phyloP scores from a whole-genome alignment of 2,113 vertebrate species.

The Tachycineta bicolor region DNA sequence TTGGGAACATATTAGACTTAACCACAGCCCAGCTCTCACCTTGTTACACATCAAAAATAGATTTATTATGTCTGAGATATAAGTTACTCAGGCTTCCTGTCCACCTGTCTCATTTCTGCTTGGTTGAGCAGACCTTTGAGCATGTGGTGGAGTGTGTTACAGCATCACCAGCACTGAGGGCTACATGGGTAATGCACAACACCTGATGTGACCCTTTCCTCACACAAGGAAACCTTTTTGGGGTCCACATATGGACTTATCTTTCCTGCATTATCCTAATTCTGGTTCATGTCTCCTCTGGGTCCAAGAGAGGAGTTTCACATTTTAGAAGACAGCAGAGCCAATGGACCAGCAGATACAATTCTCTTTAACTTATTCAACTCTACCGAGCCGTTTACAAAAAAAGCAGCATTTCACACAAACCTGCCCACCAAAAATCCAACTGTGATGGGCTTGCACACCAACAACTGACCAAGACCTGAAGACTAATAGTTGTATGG shows the following conservation, averaged over 20 bases:
- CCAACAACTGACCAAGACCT: not conserved
- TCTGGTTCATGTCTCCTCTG: not conserved
- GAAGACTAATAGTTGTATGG: not conserved
- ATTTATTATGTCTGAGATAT: not conserved
- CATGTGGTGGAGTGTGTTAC: not conserved
- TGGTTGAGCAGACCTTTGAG: not conserved
- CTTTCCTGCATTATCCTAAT: not conserved
- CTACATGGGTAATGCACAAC: not conserved
- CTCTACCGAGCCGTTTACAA: not conserved
- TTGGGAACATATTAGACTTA: not conserved
- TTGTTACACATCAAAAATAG: not conserved
- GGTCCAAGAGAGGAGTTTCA: not conserved
- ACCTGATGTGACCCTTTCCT: not conserved
- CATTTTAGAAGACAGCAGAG: not conserved
- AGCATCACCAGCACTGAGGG: not conserved
- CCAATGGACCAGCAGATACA: not conserved
- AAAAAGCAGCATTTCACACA: not conserved
- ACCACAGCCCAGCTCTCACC: not conserved
- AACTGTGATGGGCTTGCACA: not conserved
- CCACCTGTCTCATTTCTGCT: not conserved
- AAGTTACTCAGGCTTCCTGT: not conserved
- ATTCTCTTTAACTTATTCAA: not conserved
- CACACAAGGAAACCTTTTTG: not conserved
- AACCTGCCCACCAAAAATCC: not conserved
- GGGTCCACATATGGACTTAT: not conserved